These are phyloP conservation scores for Ploceus nigricollis DNA, from an alignment of 2,113 vertebrate genomes.

Conservation along the genomic window DNA sequence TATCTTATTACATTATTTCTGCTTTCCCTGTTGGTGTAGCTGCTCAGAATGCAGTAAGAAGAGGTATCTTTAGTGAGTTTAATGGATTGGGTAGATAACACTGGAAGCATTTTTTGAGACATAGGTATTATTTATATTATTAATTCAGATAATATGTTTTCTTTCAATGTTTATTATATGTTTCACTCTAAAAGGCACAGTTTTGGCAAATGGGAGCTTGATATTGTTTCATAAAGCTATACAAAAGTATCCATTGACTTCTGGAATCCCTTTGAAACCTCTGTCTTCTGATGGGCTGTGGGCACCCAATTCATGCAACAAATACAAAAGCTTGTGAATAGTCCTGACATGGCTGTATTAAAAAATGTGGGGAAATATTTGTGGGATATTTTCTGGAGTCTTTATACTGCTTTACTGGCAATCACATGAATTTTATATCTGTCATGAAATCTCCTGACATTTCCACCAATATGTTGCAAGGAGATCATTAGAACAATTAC, in stretches of 20 bases:
- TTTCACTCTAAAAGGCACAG: not conserved
- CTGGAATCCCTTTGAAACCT: not conserved
- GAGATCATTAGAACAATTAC: slow-evolving; percentile 55
- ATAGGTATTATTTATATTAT: not conserved
- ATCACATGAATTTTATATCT: slow-evolving; percentile 57
- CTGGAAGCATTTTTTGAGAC: not conserved
- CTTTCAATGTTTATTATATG: not conserved
- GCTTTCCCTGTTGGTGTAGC: not conserved
- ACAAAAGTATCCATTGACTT: not conserved
- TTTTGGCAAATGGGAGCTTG: not conserved
- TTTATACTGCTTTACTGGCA: slow-evolving; percentile 48
- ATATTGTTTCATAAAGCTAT: not conserved
- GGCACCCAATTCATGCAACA: not conserved
- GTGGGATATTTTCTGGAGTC: slow-evolving; percentile 50
- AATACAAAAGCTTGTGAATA: not conserved
- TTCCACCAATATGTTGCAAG: slow-evolving; percentile 57
- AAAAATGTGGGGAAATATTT: slow-evolving; percentile 60
- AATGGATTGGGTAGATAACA: not conserved
- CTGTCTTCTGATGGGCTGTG: not conserved
- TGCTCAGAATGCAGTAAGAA: not conserved
- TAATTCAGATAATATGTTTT: not conserved
- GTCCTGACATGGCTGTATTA: slow-evolving; percentile 1
- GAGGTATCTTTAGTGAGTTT: not conserved
- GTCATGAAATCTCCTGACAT: slow-evolving; percentile 61
- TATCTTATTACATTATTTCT: not conserved